Evolutionary conservation across 2,797 vertebrate species (phyloP).

Genomic region (Pyrocephalus nanus): DNA sequence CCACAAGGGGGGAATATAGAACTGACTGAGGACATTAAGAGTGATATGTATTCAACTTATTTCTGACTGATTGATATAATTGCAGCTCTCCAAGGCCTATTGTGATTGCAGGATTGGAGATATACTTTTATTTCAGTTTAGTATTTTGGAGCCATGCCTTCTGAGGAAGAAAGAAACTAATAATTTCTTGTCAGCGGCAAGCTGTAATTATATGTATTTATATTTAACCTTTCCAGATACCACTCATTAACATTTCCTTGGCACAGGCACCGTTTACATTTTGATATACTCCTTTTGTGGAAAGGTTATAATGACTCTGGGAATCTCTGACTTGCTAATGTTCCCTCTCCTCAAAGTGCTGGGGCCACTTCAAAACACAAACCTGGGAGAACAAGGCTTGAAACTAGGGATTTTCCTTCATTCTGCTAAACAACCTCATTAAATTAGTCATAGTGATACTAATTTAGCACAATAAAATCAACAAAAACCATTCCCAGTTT

Average conservation of each 20-base stretch:
- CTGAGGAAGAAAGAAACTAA: slow-evolving; percentile 60
- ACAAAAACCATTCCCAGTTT: not conserved
- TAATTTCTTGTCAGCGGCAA: slow-evolving; percentile 68
- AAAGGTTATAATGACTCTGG: slow-evolving; percentile 31
- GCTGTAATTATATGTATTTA: slow-evolving; percentile 72
- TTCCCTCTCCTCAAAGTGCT: not conserved
- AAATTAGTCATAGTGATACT: not conserved
- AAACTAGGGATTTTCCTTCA: not conserved
- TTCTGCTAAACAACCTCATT: not conserved
- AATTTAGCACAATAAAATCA: not conserved
- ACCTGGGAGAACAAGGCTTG: not conserved
- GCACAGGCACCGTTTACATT: slow-evolving; percentile 49
- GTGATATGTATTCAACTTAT: slow-evolving; percentile 7
- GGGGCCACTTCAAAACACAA: not conserved
- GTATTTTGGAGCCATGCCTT: slow-evolving; percentile 53
- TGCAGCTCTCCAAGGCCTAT: slow-evolving; percentile 18
- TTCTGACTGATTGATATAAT: slow-evolving; percentile 36
- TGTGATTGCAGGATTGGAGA: slow-evolving; percentile 55
- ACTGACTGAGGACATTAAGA: not conserved
- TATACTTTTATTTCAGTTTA: slow-evolving; percentile 62
- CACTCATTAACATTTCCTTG: slow-evolving; percentile 67
- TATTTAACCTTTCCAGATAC: slow-evolving; percentile 74
- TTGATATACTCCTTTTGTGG: slow-evolving; percentile 53
- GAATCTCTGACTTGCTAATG: slow-evolving; percentile 33
- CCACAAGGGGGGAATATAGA: not conserved